Evolutionary conservation across 2,797 vertebrate species (phyloP), one percentile per base, ranked within the genome.

Genomic region (Sandelia bainsii): DNA sequence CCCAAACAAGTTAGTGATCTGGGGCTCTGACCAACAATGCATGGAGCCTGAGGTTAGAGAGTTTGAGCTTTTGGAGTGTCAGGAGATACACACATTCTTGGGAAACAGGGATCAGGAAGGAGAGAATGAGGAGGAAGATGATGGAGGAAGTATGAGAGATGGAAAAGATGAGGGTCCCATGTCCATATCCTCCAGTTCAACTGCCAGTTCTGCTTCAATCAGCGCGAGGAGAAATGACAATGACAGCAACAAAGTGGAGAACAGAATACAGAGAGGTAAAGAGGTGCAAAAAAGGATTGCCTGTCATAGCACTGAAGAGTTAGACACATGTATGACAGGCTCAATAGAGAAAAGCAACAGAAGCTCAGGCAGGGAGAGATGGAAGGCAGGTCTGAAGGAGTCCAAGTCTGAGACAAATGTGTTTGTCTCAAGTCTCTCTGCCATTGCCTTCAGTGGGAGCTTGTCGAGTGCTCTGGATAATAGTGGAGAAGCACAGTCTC

Each of bases 401-500:
- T 92, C 81, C 75, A 93, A 93, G 79, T 94, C 95, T 0, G 92
- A 93, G 80, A 96, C 94, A 23, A 95, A 94, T 60, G 92, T 94
- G 12, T 94, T 94, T 49, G 87, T 90, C 49, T 93, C 93, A 67
- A 91, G 89, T 72, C 93, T 96, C 65, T 94, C 95, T 19, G 85
- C 83, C 1, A 88, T 93, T 2, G 62, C 92, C 59, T 89, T 95
- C 77, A 93, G 94, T 0, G 94, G 95, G 79, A 94, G 93, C 19
- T 87, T 93, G 2, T 92, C 92, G 1, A 94, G 92, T 42, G 89
- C 89, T 58, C 86, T 95, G 77, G 90, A 94, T 57, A 62, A 62
- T 37, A 84, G 81, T 2, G 78, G 90, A 73, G 88, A 85, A 52
- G 73, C 39, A 8, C 78, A 61, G 16, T 91, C 83, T 67, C 89